Base-by-base conservation (phyloP, 2,888 invertebrate species). In the Esperia sulphurella region DNA sequence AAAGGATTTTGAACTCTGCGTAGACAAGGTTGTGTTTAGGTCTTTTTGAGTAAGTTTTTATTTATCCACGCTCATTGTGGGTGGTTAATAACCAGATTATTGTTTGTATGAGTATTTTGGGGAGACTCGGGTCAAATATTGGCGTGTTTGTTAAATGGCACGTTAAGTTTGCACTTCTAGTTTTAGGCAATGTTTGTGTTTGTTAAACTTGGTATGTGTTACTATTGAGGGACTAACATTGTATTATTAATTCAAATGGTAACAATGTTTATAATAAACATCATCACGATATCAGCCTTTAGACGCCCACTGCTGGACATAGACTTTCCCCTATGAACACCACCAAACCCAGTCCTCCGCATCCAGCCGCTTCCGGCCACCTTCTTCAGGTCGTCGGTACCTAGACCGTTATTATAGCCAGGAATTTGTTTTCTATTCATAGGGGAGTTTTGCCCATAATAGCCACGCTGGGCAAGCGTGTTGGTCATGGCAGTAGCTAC, bases 21-120 rank as follows among this genome's bases (percentile, higher is more conserved):
- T 45, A 12, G 13, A 43, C 8, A n/a, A 6, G 1, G 35, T 41
- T 57, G 55, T 60, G 60, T 57, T 64, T 61, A 45, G 64, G 58
- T 65, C 64, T 60, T 60, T 70, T 72, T 75, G 67, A 74, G 70
- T 70, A 71, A 75, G 72, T 76, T 75, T 80, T 77, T 80, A 78
- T 82, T 81, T 79, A 61, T 63, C 54, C 66, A 69, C 53, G 69
- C 60, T 72, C 73, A 77, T 79, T 82, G 79, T 75, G 65, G 62
- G 64, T 65, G 63, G 64, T 71, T 73, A 73, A 71, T 82, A 82
- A 86, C 71, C 55, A 77, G 81, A 83, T 85, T 83, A 79, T 79
- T 78, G 77, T 80, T 71, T 70, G 52, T 59, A 57, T 58, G 49
- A 55, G 54, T 55, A 53, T 60, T 59, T 61, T 64, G 68, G 76